phyloP scores from a whole-genome alignment of 2,113 vertebrate species.

The Anolis carolinensis region DNA sequence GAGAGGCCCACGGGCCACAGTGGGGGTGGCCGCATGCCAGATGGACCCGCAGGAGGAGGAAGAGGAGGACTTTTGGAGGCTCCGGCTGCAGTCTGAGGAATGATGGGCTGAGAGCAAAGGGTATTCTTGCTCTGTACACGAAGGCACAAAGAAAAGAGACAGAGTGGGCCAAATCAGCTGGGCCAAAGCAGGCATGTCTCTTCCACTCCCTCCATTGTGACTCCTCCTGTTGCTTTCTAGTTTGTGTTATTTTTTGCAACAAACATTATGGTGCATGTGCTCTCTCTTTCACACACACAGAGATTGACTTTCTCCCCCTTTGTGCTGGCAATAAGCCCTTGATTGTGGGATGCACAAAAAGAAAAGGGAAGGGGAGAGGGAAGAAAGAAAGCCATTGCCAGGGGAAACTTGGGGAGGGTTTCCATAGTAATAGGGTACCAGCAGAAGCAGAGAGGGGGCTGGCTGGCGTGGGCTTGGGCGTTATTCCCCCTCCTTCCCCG shows the following conservation, averaged over 20 bases:
- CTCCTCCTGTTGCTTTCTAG: background rate
- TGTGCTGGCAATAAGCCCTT: background rate
- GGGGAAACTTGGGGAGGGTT: background rate
- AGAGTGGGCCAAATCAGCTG: too few species aligned
- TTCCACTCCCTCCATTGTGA: background rate
- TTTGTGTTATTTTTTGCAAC: background rate
- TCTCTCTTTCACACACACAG: too few species aligned
- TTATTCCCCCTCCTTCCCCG: background rate
- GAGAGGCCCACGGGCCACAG: accelerated
- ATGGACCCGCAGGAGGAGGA: too few species aligned
- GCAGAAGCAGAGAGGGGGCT: background rate
- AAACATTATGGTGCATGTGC: background rate
- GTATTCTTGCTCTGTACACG: too few species aligned
- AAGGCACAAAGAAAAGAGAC: too few species aligned
- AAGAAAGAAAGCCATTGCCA: background rate
- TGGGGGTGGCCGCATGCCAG: accelerated
- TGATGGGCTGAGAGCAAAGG: background rate
- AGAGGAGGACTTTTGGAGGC: background rate
- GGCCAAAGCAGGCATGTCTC: too few species aligned
- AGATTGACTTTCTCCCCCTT: background rate
- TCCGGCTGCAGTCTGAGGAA: background rate
- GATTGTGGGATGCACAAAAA: background rate
- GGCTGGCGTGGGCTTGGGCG: background rate
- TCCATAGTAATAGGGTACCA: constrained; percentile 18
- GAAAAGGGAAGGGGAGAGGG: too few species aligned